These are phyloP conservation scores for Cygnus buccinator DNA, from an alignment of 2,113 vertebrate genomes.

Conservation along the genomic window DNA sequence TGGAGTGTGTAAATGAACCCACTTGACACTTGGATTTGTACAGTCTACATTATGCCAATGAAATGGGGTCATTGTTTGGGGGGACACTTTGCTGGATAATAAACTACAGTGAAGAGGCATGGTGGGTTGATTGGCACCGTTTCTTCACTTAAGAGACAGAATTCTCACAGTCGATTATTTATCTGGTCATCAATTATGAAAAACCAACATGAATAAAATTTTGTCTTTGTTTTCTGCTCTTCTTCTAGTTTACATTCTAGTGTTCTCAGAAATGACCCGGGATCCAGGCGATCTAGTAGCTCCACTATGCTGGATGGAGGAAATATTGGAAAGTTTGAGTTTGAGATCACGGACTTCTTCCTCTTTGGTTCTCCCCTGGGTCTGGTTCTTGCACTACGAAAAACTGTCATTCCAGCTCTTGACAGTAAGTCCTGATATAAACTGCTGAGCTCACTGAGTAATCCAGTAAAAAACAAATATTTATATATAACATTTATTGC, in stretches of 20 bases:
- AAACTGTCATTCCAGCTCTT: slow-evolving; percentile 92
- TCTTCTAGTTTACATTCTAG: slow-evolving; percentile 88
- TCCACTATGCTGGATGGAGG: slow-evolving; percentile 89
- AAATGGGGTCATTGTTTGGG: not conserved
- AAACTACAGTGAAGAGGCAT: not conserved
- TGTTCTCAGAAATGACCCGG: slow-evolving; percentile 85
- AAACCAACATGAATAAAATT: not conserved
- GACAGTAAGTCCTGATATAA: slow-evolving; percentile 83
- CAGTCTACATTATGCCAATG: not conserved
- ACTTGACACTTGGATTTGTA: not conserved
- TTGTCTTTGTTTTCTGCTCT: not conserved
- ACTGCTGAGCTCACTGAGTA: not conserved
- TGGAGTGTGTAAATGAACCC: not conserved
- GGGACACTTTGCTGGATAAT: not conserved
- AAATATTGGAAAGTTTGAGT: slow-evolving; percentile 90
- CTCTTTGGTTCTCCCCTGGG: slow-evolving; percentile 96
- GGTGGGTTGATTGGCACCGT: not conserved
- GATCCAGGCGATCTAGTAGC: slow-evolving; percentile 89
- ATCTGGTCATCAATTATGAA: not conserved
- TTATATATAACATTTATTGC: not conserved
- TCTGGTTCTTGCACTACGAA: slow-evolving; percentile 92
- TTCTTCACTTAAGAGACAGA: not conserved
- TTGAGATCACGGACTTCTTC: slow-evolving; percentile 96
- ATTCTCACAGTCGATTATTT: not conserved
- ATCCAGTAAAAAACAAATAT: not conserved